Evolutionary conservation across 2,888 invertebrate genomes (phyloP).

Genomic region (Ceraclea dissimilis): DNA sequence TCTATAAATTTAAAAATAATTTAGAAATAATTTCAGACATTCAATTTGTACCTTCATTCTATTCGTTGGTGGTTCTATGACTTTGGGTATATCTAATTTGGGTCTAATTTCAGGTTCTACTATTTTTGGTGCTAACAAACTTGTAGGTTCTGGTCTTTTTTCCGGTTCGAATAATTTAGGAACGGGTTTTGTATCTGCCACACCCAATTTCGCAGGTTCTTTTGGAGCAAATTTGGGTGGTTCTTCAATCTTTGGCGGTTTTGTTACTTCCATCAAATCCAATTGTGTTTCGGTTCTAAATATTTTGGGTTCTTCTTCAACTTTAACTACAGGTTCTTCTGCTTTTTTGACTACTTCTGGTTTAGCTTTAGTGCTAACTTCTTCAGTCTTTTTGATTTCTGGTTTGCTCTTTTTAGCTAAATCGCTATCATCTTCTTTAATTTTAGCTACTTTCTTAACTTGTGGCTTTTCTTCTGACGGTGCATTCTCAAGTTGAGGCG

Average conservation of each 20-base stretch:
- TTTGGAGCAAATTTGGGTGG: background rate
- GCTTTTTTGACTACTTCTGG: background rate
- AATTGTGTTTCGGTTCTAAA: background rate
- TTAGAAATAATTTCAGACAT: too few species aligned
- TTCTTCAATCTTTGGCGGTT: background rate
- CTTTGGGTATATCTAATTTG: slow-evolving; percentile 8
- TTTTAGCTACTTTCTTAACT: background rate
- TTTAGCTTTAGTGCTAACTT: background rate
- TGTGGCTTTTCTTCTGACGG: background rate
- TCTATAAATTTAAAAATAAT: slow-evolving; percentile 10
- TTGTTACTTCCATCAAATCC: background rate
- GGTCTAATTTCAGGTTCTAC: slow-evolving; percentile 5
- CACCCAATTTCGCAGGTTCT: slow-evolving; percentile 5
- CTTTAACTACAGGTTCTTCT: background rate
- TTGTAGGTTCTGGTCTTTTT: background rate
- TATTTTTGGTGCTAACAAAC: background rate
- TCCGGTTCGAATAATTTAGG: background rate
- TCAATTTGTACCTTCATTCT: too few species aligned
- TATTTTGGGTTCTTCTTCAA: background rate
- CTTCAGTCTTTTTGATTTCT: background rate
- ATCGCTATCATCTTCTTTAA: background rate
- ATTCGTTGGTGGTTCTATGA: slow-evolving; percentile 5
- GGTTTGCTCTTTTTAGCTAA: background rate
- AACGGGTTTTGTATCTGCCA: too few species aligned
- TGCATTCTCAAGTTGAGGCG: too few species aligned